Percentiles rank a stretch among this genome's conserved stretches.
Conservation (phyloP, 2,113 vertebrate genomes). For the Macheiramphus alcinus region DNA sequence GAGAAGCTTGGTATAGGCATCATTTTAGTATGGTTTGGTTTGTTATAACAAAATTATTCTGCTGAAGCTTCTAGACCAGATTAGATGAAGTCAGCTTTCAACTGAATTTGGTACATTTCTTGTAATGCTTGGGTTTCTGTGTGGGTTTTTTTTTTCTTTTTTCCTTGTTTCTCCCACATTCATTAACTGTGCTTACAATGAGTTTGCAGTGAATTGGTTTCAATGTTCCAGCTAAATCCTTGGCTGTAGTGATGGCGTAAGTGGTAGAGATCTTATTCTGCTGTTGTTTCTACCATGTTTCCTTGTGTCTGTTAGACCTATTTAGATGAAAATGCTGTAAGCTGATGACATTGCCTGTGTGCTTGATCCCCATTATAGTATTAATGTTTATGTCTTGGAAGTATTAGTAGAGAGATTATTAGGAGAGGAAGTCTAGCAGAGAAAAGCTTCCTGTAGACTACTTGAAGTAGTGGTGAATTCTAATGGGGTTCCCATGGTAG, state of each 20-base stretch:
- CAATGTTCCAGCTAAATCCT: background rate
- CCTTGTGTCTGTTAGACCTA: background rate
- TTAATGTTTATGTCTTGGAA: background rate
- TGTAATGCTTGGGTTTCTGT: background rate
- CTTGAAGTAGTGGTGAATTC: background rate
- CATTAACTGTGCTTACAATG: background rate
- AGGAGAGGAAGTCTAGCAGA: background rate
- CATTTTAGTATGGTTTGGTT: background rate
- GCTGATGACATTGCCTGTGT: background rate
- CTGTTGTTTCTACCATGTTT: background rate
- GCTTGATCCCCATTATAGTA: background rate
- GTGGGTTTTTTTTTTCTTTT: background rate
- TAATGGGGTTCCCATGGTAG: conserved; percentile 4
- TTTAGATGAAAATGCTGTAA: background rate
- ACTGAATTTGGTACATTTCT: background rate
- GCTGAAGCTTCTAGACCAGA: background rate
- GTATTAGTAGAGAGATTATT: background rate
- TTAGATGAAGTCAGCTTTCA: background rate
- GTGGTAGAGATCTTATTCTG: background rate
- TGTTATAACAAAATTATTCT: background rate
- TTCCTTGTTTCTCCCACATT: background rate
- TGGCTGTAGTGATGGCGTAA: background rate
- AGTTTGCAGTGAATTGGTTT: background rate
- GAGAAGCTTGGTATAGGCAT: background rate
- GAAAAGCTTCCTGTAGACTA: background rate